phyloP scores from a whole-genome alignment of 2,888 invertebrate genomes.

The Drosophila subquinaria region DNA sequence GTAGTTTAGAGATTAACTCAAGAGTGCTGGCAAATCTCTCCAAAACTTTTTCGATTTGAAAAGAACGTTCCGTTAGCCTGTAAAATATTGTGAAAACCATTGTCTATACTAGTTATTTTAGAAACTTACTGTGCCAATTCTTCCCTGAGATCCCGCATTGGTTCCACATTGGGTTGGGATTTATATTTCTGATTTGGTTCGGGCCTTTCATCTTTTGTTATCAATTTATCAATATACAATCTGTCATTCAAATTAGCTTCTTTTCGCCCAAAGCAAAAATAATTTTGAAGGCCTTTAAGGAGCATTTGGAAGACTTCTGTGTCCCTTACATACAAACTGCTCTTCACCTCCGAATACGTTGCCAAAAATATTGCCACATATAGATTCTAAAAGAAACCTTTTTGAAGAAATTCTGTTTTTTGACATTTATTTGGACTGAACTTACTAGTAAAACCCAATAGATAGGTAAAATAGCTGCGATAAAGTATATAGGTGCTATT shows the following conservation, averaged over 20 bases:
- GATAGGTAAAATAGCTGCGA: neutral
- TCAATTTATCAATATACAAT: conserved; percentile 1
- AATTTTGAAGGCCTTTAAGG: neutral
- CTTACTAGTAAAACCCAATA: conserved; percentile 21
- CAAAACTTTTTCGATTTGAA: conserved; percentile 14
- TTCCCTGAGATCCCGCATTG: conserved; percentile 11
- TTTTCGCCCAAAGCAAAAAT: neutral
- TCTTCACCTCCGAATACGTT: conserved; percentile 12
- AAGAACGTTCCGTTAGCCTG: conserved; percentile 20
- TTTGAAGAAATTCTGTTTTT: neutral
- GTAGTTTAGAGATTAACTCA: conserved; percentile 15
- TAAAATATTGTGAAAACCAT: neutral
- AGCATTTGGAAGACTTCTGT: conserved; percentile 16
- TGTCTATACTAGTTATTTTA: neutral
- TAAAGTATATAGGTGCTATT: conserved; percentile 23
- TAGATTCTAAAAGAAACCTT: conserved; percentile 15
- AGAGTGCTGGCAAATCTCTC: conserved; percentile 11
- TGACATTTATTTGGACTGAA: neutral
- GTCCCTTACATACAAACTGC: conserved; percentile 10
- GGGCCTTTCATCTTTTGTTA: neutral
- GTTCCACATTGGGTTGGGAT: neutral
- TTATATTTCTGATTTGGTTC: neutral
- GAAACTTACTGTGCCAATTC: conserved; percentile 21
- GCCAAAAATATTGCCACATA: conserved; percentile 37
- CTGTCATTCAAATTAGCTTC: neutral